Base-by-base conservation (phyloP, 2,797 vertebrate genomes). In the Mastacembelus armatus region DNA sequence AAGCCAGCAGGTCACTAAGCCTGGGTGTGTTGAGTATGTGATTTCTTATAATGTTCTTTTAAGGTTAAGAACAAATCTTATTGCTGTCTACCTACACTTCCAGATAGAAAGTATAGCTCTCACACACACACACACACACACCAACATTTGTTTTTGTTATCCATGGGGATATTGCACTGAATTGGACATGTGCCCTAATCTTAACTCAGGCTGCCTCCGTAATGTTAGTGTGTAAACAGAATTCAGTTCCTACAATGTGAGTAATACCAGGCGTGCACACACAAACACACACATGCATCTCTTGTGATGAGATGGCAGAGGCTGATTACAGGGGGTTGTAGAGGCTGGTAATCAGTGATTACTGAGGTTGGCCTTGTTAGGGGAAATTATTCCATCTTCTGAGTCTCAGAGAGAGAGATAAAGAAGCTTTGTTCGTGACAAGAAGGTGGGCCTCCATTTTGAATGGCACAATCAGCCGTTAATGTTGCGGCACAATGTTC, bases 291-390 rank as follows among this genome's bases (percentile, higher is more conserved):
- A 42, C 16, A 48, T 39, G 29, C 45, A 21, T 27, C 27, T 39
- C 71, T 80, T 60, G 67, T 78, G 48, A 74, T 56, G 56, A 73
- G 77, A 72, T 77, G 66, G 47, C 33, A 51, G 56, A 19, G 69
- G 72, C 58, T 90, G 82, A 86, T 89, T 88, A 81, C 74, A 81
- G 64, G 39, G 67, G 33, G 42, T 32, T 67, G 73, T 24, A 71
- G 68, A 76, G 71, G 71, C 77, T 80, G 63, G 66, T 85, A 83
- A 87, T 88, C 78, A 87, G 74, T 78, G 74, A 85, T 79, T 85
- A 82, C 43, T 80, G 80, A 70, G 67, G 56, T 70, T 69, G 62
- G 62, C 66, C 59, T 80, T 32, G 54, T 89, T 79, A 67, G 60
- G 63, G 78, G 67, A 74, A 85, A 83, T 86, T 66, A 85, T 80